phyloP scores from a whole-genome alignment of 2,113 vertebrate genomes.

The Mystacornis crossleyi region DNA sequence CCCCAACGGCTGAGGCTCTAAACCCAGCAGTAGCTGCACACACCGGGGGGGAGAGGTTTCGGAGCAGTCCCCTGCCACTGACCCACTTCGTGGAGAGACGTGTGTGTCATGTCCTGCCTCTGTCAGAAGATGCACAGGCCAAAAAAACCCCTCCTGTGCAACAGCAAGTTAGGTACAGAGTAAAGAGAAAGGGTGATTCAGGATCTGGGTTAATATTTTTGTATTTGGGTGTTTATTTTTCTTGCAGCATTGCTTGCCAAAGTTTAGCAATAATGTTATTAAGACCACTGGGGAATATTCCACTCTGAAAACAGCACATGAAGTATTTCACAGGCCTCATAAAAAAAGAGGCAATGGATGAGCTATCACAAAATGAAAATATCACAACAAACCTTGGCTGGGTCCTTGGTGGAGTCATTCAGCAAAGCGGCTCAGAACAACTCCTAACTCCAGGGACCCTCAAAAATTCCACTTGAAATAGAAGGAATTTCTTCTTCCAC shows the following conservation, averaged over 20 bases:
- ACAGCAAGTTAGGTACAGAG: fast-evolving
- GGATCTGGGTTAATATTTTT: background rate
- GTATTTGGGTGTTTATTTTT: background rate
- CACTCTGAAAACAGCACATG: background rate
- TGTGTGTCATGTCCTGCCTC: background rate
- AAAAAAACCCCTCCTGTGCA: background rate
- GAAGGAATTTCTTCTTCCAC: background rate
- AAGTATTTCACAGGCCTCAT: background rate
- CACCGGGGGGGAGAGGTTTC: background rate
- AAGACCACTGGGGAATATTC: background rate
- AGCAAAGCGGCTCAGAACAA: background rate
- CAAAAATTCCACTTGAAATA: background rate
- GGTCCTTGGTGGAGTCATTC: fast-evolving
- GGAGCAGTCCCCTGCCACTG: background rate
- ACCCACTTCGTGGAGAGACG: background rate
- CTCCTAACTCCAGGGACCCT: background rate
- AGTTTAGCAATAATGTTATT: background rate
- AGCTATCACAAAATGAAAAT: background rate
- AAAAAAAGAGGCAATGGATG: background rate
- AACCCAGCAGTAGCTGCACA: background rate
- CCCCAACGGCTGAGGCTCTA: background rate
- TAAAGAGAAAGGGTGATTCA: background rate
- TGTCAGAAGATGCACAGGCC: background rate
- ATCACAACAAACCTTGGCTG: background rate
- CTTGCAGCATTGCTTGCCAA: background rate